phyloP scores from a whole-genome alignment of 1,140 invertebrate genomes.

The Macrotrachela quadricornifera region DNA sequence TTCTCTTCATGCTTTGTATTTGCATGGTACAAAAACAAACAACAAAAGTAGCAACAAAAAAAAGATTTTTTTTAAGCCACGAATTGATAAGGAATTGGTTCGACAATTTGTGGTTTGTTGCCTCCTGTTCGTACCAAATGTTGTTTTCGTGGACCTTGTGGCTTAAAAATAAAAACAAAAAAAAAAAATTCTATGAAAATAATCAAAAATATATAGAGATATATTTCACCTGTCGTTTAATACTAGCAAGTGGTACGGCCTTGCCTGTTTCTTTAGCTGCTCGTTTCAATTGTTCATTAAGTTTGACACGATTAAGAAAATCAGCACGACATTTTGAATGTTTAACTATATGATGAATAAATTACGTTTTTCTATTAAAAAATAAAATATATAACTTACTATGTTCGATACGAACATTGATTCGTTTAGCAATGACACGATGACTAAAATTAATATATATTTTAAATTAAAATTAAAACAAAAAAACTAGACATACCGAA shows the following conservation, averaged over 20 bases:
- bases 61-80: conserved; percentile 50
- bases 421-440: conserved; percentile 69
- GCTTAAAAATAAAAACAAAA: conserved; percentile 30
- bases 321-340: conserved; percentile 90
- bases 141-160: conserved; percentile 52
- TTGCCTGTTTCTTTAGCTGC: conserved; percentile 56
- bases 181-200: conserved; percentile 8
- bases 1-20: no score
- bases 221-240: conserved; percentile 28
- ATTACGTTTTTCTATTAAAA: no score
- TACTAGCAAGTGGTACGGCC: conserved; percentile 50
- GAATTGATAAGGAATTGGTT: conserved; percentile 88
- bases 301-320: conserved; percentile 71
- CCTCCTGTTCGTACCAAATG: conserved; percentile 64
- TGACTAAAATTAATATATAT: conserved; percentile 25
- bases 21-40: no score
- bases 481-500: conserved; percentile 40
- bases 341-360: conserved; percentile 36
- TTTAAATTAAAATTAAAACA: background rate
- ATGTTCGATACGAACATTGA: conserved; percentile 91
- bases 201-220: background rate
- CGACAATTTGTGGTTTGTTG: conserved; percentile 52
- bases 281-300: conserved; percentile 54
- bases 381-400: no score
- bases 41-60: background rate